Evolutionary conservation across 1,140 invertebrate species (phyloP), one percentile per base, ranked within the genome.

Genomic region (Saccostrea cuccullata): DNA sequence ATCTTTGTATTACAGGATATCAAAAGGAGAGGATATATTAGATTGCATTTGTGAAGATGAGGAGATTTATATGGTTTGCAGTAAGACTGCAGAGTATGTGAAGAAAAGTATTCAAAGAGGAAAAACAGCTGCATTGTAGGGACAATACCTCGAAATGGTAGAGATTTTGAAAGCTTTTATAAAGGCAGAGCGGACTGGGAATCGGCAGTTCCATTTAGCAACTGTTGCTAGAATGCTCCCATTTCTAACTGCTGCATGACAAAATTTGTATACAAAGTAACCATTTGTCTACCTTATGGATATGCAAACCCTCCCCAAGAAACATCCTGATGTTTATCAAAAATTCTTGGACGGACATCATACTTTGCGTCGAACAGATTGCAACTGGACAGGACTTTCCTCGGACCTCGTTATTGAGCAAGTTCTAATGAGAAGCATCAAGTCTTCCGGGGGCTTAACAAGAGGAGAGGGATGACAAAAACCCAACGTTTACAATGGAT

Each of bases 171-270:
- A 73, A 23, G 26, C 17, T 12, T 92, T 91, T 30, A 85, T 92
- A 2, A 85, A 82, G 58, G 87, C 90, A 55, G 92, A 92, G 67
- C 70, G 90, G 64, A 92, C 89, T 8, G 90, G 90, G 12, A 64
- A 91, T 58, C 92, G 91, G 90, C 8, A 88, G 6, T 30, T 91
- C 8, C 86, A 90, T 55, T 56, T 90, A 47, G 6, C 85, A 36
- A 8, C 82, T 0, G n/a, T 95, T 26, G 64, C 90, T 85, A 87
- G 92, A 88, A 95, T 95, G 92, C 88, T 95, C 13, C 94, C 94
- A 13, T 94, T 88, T 86, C 94, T 95, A 94, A 2, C 85, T 91
- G 87, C 95, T 95, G 17, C 95, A 36, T 0, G 30, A 2, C 30
- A 36, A 0, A 36, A 36, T 36, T 36, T 36, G 30, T 36, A 36